Conservation (phyloP, 2,113 vertebrate genomes). For the Paramormyrops kingsleyae region DNA sequence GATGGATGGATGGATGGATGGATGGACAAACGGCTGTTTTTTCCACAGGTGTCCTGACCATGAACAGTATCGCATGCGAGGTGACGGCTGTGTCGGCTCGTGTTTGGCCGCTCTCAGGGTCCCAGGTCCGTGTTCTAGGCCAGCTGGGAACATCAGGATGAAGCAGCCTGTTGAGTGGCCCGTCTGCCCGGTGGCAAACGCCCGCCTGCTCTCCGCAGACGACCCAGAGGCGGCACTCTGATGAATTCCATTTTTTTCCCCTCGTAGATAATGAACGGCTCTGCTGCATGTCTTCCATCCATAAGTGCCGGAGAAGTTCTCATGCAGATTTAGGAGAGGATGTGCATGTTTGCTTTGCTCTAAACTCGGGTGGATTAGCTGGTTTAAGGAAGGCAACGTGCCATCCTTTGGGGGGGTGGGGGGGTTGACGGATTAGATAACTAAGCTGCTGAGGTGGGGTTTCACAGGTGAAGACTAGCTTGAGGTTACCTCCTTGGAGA, state of each 20-base stretch:
- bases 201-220: background rate
- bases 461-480: background rate
- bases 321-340: conserved; percentile 26
- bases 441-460: background rate
- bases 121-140: background rate
- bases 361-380: conserved; percentile 35
- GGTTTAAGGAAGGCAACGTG: conserved; percentile 27
- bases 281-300: conserved; percentile 24
- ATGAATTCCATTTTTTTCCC: background rate
- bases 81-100: background rate
- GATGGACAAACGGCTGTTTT: background rate
- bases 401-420: background rate
- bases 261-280: conserved; percentile 32
- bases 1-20: background rate
- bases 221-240: background rate
- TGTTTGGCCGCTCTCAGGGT: background rate
- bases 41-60: background rate
- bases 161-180: background rate
- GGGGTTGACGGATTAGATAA: background rate
- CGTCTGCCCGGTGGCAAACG: background rate
- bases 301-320: conserved; percentile 10
- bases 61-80: background rate
- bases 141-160: background rate
- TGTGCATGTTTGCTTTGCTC: conserved; percentile 15
- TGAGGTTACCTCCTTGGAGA: background rate